These are phyloP conservation scores for Clytia hemisphaerica DNA, from an alignment of 30 jellyfish, hydroid and myxozoan genomes.

Conservation along the genomic window DNA sequence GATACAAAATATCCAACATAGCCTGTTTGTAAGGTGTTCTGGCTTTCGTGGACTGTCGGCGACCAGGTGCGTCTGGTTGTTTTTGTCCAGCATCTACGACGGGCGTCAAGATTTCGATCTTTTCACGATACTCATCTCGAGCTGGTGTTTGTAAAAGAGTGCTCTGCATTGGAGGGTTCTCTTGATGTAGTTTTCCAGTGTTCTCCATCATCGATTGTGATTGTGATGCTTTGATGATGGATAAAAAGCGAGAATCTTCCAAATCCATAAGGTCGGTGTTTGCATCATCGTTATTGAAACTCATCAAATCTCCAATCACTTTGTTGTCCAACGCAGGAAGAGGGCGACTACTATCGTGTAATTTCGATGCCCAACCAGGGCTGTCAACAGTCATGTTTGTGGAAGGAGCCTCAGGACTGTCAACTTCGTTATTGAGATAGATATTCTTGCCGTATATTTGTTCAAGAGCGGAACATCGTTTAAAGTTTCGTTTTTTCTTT, in stretches of 20 bases:
- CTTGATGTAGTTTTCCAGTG: no score
- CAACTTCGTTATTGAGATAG: no score
- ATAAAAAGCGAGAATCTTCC: background rate
- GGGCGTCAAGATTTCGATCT: background rate
- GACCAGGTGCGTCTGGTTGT: slow-evolving; percentile 3
- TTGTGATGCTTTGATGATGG: background rate
- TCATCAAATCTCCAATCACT: background rate
- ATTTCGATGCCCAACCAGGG: no score
- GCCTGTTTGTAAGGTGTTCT: slow-evolving; percentile 12
- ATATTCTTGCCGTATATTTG: no score
- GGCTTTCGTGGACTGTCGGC: background rate
- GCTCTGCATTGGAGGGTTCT: slow-evolving; percentile 3
- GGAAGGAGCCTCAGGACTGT: no score
- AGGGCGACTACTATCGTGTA: no score
- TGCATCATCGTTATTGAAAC: background rate
- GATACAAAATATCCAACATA: background rate
- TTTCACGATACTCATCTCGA: background rate
- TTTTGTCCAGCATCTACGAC: background rate
- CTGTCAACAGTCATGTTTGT: no score
- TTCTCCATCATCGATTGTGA: no score
- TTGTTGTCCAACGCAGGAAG: slow-evolving; percentile 5
- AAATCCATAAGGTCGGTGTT: background rate
- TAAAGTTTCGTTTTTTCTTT: no score
- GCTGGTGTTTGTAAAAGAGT: slow-evolving; percentile 2
- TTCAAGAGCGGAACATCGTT: no score